Base-by-base conservation (phyloP, 2,888 invertebrate species). In the Leucophenga maculata region DNA sequence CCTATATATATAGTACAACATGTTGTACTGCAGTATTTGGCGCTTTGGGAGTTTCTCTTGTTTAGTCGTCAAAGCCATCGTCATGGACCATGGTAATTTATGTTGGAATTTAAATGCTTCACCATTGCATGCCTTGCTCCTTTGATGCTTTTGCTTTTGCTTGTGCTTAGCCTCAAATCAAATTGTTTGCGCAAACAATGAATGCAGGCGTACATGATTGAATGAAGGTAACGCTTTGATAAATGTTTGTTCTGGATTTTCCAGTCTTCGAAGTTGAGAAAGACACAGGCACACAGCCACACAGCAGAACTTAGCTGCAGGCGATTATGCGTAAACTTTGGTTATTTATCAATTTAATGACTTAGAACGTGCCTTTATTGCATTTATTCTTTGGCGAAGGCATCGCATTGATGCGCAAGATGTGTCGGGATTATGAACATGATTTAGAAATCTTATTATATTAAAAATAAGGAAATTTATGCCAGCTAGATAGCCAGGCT, bases 291-390 rank as follows among this genome's bases (percentile, higher is more conserved):
- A n/a, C 39, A 39, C 8, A 39, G 39, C 11, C 32, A 8, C 32
- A 32, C 3, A 32, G 8, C 26, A 39, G 8, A 39, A 39, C 39
- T 39, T 39, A 8, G 39, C 39, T 39, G 8, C 39, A 39, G 39
- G 39, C 39, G 39, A 39, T 39, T 39, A 39, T 39, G 39, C 39
- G 39, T 39, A 39, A 39, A 39, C 39, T 80, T 79, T 74, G 75
- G 80, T 74, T 80, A 80, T 80, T 80, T 82, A 80, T 80, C 80
- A 80, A 82, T 82, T 80, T 80, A 82, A 82, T 80, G 79, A 74
- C 82, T 78, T 75, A 74, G 72, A 72, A 73, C 74, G 74, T 73
- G 76, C 70, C 39, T 60, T 32, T 26, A 13, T 54, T 22, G 18
- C 22, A 14, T 18, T 22, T 54, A 3, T 18, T 13, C 48, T 13